Conservation (phyloP, 2,888 invertebrate species). For the Thyatira batis region DNA sequence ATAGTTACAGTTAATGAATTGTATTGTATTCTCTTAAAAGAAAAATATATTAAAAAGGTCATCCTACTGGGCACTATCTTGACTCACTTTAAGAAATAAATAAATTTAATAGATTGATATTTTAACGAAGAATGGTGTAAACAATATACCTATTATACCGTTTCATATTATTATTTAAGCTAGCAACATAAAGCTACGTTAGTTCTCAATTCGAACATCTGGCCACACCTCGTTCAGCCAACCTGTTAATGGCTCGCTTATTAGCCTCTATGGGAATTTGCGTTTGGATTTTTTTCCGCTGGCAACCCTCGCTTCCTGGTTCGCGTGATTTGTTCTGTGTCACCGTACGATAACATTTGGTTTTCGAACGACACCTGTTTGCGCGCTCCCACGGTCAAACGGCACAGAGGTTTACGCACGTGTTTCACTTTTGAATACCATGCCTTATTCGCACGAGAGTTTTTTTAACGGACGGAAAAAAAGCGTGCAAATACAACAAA, state of each 20-base stretch:
- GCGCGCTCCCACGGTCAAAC: conserved; percentile 61
- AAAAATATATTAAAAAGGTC: no score
- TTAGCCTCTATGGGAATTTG: conserved; percentile 25
- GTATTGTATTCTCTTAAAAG: no score
- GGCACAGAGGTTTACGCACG: conserved; percentile 39
- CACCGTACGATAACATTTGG: conserved; percentile 56
- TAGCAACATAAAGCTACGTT: neutral
- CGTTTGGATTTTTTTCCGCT: conserved; percentile 38
- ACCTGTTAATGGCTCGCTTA: conserved; percentile 12
- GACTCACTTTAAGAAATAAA: no score
- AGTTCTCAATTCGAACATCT: neutral
- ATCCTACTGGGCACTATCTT: no score
- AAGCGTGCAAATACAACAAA: no score
- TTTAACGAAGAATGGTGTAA: no score
- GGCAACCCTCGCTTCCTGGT: conserved; percentile 55
- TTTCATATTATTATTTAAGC: no score
- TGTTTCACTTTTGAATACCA: conserved; percentile 54
- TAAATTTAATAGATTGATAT: no score
- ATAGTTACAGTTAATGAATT: no score
- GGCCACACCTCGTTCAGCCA: conserved; percentile 2
- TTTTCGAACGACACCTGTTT: conserved; percentile 65
- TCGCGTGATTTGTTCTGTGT: conserved; percentile 64
- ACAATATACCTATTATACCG: no score
- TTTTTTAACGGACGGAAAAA: no score
- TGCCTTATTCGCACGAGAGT: no score